Conservation (phyloP, 2,113 vertebrate species). For the Cavia porcellus region DNA sequence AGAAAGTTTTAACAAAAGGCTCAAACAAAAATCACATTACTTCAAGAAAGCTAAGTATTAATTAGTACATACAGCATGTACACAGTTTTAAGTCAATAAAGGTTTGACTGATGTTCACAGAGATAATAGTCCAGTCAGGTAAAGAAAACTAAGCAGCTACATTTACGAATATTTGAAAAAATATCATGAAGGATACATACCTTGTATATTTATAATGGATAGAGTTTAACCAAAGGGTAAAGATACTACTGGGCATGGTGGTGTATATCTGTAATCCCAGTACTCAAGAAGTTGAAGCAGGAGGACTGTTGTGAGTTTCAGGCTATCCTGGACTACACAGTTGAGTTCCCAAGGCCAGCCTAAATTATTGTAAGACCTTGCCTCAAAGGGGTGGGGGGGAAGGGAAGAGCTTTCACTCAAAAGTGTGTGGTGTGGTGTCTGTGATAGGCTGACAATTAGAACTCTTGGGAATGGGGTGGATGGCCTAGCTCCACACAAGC, state of each 20-base stretch:
- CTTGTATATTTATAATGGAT: not conserved
- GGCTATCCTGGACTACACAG: not conserved
- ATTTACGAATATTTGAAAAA: constrained; percentile 45
- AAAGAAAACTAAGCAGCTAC: not conserved
- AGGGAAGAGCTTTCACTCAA: not conserved
- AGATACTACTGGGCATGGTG: not conserved
- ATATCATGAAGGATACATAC: not conserved
- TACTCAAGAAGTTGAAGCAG: not conserved
- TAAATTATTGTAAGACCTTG: not conserved
- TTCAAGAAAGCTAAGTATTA: not conserved
- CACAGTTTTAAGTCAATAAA: not conserved
- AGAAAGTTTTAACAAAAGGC: not conserved
- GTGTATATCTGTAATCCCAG: not conserved
- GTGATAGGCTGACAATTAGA: not conserved
- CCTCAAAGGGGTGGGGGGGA: not conserved
- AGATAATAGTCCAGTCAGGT: not conserved
- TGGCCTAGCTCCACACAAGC: not conserved
- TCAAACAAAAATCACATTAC: not conserved
- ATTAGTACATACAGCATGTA: not conserved
- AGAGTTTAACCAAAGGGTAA: constrained; percentile 26
- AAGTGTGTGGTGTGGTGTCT: not conserved
- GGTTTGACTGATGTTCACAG: not conserved
- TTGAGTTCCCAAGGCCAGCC: not conserved
- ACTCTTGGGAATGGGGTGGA: not conserved
- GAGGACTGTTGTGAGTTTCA: not conserved